These are phyloP conservation scores for Idaea dimidiata DNA, from an alignment of 2,888 invertebrate genomes.

Conservation along the genomic window DNA sequence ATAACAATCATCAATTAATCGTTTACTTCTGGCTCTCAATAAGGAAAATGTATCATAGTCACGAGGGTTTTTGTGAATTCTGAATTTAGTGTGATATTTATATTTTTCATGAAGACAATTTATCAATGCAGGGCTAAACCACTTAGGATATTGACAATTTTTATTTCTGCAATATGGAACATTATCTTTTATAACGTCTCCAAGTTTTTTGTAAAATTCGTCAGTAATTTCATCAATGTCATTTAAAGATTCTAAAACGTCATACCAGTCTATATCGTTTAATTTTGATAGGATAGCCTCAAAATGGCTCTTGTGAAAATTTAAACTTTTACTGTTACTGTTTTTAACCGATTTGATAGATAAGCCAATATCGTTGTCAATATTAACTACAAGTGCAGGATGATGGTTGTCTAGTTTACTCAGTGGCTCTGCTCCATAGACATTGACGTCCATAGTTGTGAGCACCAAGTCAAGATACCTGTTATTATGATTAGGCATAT, in stretches of 20 bases:
- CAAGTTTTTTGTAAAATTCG: background rate
- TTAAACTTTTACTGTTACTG: background rate
- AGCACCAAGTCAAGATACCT: background rate
- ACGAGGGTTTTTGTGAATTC: background rate
- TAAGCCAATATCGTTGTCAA: background rate
- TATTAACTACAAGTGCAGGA: background rate
- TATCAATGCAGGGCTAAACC: background rate
- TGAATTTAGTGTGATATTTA: background rate
- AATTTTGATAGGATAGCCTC: background rate
- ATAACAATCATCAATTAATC: background rate
- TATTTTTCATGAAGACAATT: background rate
- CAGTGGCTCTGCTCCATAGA: background rate
- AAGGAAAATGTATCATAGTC: background rate
- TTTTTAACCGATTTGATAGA: background rate
- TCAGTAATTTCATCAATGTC: background rate
- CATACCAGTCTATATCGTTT: background rate
- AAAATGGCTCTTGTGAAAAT: background rate
- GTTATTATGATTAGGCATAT: background rate
- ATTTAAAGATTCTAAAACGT: background rate
- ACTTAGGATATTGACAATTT: background rate
- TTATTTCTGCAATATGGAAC: background rate
- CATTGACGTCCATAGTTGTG: background rate
- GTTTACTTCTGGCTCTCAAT: background rate
- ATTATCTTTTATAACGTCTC: background rate
- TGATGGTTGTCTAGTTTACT: background rate